phyloP scores from a whole-genome alignment of 2,113 vertebrate species.

The Ceratotherium simum region DNA sequence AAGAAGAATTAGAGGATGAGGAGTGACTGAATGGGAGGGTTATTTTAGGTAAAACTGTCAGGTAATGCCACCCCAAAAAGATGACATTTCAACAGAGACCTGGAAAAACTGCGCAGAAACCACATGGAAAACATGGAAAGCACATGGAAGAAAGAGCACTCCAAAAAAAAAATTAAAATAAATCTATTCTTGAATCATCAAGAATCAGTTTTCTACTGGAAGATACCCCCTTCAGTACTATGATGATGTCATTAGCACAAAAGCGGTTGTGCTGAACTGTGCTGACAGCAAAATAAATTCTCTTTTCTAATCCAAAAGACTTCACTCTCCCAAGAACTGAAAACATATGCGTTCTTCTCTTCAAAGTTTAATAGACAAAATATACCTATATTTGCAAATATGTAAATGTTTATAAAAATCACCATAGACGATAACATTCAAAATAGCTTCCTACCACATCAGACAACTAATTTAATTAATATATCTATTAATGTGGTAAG shows the following conservation, averaged over 20 bases:
- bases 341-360: neutral
- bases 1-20: neutral
- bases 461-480: constrained; percentile 32
- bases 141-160: neutral
- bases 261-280: neutral
- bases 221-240: neutral
- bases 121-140: neutral
- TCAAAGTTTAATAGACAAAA: constrained; percentile 26
- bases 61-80: neutral
- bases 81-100: constrained; percentile 40
- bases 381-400: constrained; percentile 24
- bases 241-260: neutral
- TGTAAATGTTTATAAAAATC: constrained; percentile 34
- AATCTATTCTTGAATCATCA: constrained; percentile 44
- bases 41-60: neutral
- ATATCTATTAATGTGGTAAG: constrained; percentile 13
- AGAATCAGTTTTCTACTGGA: constrained; percentile 30
- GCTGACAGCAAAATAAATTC: constrained; percentile 6
- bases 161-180: neutral
- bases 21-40: neutral
- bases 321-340: neutral
- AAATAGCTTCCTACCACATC: constrained; percentile 26
- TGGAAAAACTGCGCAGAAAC: neutral
- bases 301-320: constrained; percentile 31
- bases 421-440: neutral